Percentiles rank a stretch among this genome's conserved stretches.
phyloP scores from a whole-genome alignment of 1,140 invertebrate species.

The Drosophila teissieri region DNA sequence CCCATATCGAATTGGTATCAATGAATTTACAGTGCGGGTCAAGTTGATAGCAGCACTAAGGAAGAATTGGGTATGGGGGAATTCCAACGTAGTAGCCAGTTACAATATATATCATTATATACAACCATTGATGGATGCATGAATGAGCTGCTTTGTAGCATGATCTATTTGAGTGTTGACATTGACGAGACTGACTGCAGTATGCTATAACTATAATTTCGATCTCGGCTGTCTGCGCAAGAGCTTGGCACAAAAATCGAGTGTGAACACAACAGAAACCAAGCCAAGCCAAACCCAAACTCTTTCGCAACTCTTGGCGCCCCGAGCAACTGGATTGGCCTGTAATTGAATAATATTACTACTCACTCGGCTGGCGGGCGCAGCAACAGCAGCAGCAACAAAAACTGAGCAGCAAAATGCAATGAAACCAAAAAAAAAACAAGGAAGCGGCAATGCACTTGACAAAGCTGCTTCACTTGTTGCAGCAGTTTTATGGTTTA shows the following conservation, averaged over 20 bases:
- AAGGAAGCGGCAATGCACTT: conserved; percentile 77
- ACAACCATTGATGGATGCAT: background rate
- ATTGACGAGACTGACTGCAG: background rate
- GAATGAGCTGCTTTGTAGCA: background rate
- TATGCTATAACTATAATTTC: conserved; percentile 7
- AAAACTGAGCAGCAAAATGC: conserved; percentile 21
- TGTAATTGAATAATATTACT: conserved; percentile 78
- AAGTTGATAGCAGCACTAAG: background rate
- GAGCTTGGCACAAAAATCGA: conserved; percentile 36
- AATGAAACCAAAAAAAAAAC: conserved; percentile 16
- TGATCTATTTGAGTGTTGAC: background rate
- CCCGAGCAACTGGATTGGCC: conserved; percentile 64
- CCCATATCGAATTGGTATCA: conserved; percentile 62
- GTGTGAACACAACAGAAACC: conserved; percentile 30
- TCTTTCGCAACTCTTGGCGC: conserved; percentile 54
- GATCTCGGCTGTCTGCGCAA: conserved; percentile 2
- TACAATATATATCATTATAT: no score
- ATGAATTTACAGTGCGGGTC: conserved; percentile 40
- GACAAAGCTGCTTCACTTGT: conserved; percentile 54
- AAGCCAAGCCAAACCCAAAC: conserved; percentile 2
- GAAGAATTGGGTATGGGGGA: background rate
- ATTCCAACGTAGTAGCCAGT: no score
- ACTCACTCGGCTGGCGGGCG: conserved; percentile 50
- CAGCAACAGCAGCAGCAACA: conserved; percentile 40
- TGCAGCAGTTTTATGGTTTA: conserved; percentile 26